Base-by-base conservation (phyloP, 2,797 vertebrate genomes). In the Anguilla obscura region DNA sequence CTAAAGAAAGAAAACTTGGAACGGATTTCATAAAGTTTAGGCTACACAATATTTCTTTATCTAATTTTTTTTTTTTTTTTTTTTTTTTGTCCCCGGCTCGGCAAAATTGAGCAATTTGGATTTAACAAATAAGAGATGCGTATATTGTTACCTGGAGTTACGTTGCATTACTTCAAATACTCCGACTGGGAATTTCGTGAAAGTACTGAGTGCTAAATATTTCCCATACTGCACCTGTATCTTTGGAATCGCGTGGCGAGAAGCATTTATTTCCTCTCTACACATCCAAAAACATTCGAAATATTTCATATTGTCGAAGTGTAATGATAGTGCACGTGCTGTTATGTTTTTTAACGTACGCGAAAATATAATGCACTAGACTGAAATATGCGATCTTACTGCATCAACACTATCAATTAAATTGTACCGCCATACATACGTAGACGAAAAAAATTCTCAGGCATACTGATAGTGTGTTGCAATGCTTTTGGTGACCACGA, bases 191-290 rank as follows among this genome's bases (percentile, higher is more conserved):
- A 79, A 79, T 79, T 45, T 21, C 30, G 16, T 40, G 16, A 16
- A 40, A 14, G 74, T 79, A 56, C 24, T 79, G n/a, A 10, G 74
- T 6, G 33, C 74, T 45, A 74, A 74, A 74, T 21, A 45, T 79
- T 79, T 79, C 74, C 74, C 74, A 40, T 40, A 36, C 36, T 79
- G 74, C 74, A 40, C 40, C 74, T 79, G 36, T 40, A 45, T 79
- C 30, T 69, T 69, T 69, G n/a, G 27, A 71, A 71, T 30, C 27
- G 66, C 66, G 66, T 71, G 66, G n/a, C 27, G 10, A 30, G 27
- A 8, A 71, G 54, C 66, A 71, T 27, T 71, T 71, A 33, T 18
- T 6, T 24, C 74, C 36, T 18, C 69, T 16, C 27, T 21, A 14
- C 71, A 12, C 71, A 16, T 21, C 30, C 71, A 74, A 33, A 74